Percentiles rank a stretch among this genome's conserved stretches.
Conservation (phyloP, 1,140 invertebrate species). For the Adoxophyes honmai region DNA sequence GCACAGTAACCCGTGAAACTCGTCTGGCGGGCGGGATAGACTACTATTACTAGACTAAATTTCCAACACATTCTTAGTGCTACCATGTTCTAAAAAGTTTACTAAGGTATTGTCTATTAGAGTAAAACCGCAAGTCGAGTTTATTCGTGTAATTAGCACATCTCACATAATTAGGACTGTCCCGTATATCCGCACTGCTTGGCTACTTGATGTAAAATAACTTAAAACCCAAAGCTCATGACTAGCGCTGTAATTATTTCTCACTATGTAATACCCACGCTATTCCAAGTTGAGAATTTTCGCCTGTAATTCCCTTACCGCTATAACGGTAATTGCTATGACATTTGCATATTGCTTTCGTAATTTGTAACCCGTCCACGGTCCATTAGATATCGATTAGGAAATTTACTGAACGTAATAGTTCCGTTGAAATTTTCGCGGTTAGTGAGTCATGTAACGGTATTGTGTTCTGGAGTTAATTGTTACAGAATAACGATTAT, state of each 20-base stretch:
- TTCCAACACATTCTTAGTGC: too few species aligned
- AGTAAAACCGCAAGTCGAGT: too few species aligned
- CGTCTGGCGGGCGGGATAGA: too few species aligned
- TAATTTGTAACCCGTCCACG: neutral
- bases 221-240: conserved; percentile 22
- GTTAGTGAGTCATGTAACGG: too few species aligned
- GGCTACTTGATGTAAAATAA: conserved; percentile 19
- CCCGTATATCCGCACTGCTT: neutral
- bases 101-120: too few species aligned
- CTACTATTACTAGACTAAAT: too few species aligned
- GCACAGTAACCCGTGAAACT: too few species aligned
- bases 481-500: too few species aligned
- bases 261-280: conserved; percentile 21
- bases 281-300: conserved; percentile 15
- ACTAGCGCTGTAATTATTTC: conserved; percentile 26
- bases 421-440: too few species aligned
- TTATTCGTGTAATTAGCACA: too few species aligned
- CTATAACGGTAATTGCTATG: neutral
- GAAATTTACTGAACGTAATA: neutral
- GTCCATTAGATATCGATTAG: neutral
- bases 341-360: conserved; percentile 5
- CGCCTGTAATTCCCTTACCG: conserved; percentile 4
- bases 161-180: neutral
- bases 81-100: too few species aligned
- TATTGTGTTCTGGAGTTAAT: too few species aligned